Conservation (phyloP, 2,888 invertebrate genomes). For the Dastarcus helophoroides region DNA sequence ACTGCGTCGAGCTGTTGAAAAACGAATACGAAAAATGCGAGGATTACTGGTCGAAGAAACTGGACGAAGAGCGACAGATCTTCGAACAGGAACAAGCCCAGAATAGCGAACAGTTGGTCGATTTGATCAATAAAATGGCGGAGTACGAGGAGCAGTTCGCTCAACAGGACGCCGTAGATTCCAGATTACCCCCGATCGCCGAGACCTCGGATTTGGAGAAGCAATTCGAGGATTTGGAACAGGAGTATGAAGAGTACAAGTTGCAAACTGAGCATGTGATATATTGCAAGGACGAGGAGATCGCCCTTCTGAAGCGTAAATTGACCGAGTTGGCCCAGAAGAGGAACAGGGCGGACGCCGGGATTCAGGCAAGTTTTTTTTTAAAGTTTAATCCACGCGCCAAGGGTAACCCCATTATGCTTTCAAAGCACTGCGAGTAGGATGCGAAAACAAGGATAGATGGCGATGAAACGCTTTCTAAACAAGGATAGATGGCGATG, state of each 20-base stretch:
- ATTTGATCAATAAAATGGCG: conserved; percentile 60
- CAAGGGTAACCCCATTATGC: too few species aligned
- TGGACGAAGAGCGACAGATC: conserved; percentile 64
- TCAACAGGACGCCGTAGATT: conserved; percentile 36
- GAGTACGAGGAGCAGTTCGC: conserved; percentile 70
- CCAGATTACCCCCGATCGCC: conserved; percentile 62
- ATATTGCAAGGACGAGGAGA: conserved; percentile 45
- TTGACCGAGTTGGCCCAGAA: conserved; percentile 35
- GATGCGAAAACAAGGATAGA: too few species aligned
- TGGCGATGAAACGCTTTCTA: too few species aligned
- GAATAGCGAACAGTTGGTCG: conserved; percentile 63
- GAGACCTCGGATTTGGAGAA: conserved; percentile 62
- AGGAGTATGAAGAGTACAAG: conserved; percentile 52
- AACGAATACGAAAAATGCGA: conserved; percentile 75
- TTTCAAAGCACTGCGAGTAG: too few species aligned
- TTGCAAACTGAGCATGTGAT: conserved; percentile 41
- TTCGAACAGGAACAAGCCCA: conserved; percentile 66
- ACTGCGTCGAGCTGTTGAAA: conserved; percentile 60
- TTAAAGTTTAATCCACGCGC: too few species aligned
- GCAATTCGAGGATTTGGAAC: conserved; percentile 58
- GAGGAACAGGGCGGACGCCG: conserved; percentile 16
- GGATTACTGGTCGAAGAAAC: conserved; percentile 73
- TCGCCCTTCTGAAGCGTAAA: conserved; percentile 41
- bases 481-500: too few species aligned
- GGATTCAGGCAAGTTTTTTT: conserved; percentile 16